These are phyloP conservation scores for Trogon surrucura DNA, from an alignment of 2,113 vertebrate genomes.

Conservation along the genomic window DNA sequence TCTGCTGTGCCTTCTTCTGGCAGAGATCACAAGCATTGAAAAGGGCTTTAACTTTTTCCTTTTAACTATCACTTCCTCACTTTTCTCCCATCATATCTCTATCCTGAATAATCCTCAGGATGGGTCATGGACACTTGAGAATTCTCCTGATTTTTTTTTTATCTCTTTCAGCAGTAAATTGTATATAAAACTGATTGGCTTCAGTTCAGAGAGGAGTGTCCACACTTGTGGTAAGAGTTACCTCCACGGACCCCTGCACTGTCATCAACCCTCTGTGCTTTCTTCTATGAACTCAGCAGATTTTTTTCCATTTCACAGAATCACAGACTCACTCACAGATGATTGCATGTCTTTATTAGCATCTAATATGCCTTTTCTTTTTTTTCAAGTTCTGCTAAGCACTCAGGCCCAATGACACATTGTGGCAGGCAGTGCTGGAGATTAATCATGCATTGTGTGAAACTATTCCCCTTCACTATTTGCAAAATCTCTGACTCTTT, in stretches of 20 bases:
- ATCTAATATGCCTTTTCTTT: not conserved
- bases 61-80: not conserved
- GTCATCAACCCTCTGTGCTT: not conserved
- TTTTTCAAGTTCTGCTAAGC: not conserved
- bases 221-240: not conserved
- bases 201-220: not conserved
- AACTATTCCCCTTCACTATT: not conserved
- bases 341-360: not conserved
- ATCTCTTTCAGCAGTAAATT: not conserved
- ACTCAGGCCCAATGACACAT: not conserved
- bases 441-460: not conserved
- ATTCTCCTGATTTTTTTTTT: not conserved
- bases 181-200: accelerated
- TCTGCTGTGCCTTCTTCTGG: not conserved
- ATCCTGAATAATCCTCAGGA: not conserved
- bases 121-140: not conserved
- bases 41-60: not conserved
- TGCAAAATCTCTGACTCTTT: not conserved
- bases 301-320: not conserved
- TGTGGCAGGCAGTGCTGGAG: not conserved
- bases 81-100: not conserved
- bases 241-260: not conserved
- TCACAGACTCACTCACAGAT: not conserved
- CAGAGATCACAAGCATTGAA: not conserved
- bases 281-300: not conserved